A percentile compares a stretch with the other conserved stretches of the same genome.
Evolutionary conservation across 2,113 vertebrate species (phyloP).

Genomic region (Coryphaenoides rupestris): DNA sequence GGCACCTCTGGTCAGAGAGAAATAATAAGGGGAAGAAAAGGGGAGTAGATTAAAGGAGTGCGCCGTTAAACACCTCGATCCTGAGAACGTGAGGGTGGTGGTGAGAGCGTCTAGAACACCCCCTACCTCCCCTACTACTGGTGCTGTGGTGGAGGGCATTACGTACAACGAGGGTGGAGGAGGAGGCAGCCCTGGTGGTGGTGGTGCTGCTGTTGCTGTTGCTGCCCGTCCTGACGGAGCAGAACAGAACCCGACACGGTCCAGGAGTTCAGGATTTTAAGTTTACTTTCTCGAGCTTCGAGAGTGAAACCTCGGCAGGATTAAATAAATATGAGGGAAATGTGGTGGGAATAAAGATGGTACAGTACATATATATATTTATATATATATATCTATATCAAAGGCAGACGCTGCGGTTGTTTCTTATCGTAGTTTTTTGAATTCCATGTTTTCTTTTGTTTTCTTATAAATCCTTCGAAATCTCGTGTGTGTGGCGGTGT

Average conservation of each 20-base stretch:
- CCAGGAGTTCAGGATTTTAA: constrained; percentile 28
- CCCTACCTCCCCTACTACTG: not conserved
- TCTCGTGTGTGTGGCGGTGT: constrained; percentile 43
- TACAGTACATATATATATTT: constrained; percentile 23
- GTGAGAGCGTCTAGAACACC: too few species aligned
- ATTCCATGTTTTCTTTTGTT: constrained; percentile 21
- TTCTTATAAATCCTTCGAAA: constrained; percentile 49
- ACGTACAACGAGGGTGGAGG: not conserved
- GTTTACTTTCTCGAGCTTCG: constrained; percentile 47
- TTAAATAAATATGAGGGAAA: constrained; percentile 66
- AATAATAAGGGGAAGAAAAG: constrained; percentile 32
- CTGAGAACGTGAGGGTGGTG: constrained; percentile 14
- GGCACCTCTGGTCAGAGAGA: constrained; percentile 22
- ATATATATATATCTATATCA: constrained; percentile 37
- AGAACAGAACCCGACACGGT: constrained; percentile 24
- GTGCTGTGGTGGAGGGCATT: not conserved
- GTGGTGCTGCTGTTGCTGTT: too few species aligned
- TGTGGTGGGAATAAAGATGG: constrained; percentile 52
- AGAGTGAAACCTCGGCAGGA: constrained; percentile 41
- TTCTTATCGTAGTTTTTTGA: constrained; percentile 44
- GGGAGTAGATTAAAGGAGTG: constrained; percentile 21
- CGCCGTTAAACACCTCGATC: constrained; percentile 25
- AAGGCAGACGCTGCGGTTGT: constrained; percentile 24
- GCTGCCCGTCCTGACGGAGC: constrained; percentile 23
- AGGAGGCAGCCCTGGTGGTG: too few species aligned